Evolutionary conservation across 2,797 vertebrate genomes (phyloP).

Genomic region (Otolemur crassicaudatus): DNA sequence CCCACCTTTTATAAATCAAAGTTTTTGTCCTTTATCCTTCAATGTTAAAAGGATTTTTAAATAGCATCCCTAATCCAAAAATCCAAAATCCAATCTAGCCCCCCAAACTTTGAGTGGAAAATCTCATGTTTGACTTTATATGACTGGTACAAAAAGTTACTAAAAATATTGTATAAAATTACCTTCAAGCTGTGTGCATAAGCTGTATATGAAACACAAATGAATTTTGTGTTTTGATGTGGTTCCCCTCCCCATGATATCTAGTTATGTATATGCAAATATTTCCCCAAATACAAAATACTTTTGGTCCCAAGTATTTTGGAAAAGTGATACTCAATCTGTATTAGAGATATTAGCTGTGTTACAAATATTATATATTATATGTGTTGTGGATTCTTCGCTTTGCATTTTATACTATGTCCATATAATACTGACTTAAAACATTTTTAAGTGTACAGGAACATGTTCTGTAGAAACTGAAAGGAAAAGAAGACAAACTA

Average conservation of each 20-base stretch:
- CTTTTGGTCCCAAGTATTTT: background rate
- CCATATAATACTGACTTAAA: background rate
- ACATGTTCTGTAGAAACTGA: background rate
- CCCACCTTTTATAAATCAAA: background rate
- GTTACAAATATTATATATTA: too few relatives aligned
- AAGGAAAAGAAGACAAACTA: slow-evolving; percentile 5
- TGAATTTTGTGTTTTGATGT: background rate
- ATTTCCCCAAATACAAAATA: background rate
- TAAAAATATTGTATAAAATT: background rate
- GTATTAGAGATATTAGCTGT: background rate
- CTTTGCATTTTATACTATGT: background rate
- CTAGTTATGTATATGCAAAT: background rate
- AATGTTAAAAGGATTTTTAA: background rate
- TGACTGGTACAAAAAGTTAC: background rate
- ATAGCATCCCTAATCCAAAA: background rate
- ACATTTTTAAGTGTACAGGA: background rate
- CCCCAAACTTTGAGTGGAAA: background rate
- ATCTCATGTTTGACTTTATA: background rate
- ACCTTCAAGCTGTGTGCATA: background rate
- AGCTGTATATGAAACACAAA: background rate
- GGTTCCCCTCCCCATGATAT: background rate
- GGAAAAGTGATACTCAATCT: background rate
- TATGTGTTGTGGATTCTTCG: slow-evolving; percentile 30
- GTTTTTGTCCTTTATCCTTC: background rate
- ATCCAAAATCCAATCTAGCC: background rate